Percentiles rank a stretch among this genome's conserved stretches.
phyloP scores from a whole-genome alignment of 1,140 invertebrate genomes.

The Lordiphosa clarofinis region DNA sequence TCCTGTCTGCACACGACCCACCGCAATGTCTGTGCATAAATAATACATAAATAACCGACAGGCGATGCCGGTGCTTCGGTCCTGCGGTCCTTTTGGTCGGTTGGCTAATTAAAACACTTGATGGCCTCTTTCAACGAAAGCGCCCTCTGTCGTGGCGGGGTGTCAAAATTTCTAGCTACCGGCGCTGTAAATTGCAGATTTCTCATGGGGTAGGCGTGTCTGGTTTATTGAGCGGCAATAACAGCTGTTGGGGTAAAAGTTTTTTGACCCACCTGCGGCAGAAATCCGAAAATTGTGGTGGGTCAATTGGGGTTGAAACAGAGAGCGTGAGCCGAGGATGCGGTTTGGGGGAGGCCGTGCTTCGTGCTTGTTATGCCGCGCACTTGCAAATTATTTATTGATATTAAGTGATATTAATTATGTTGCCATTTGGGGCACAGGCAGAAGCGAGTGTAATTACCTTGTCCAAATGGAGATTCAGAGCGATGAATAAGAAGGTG shows the following conservation, averaged over 20 bases:
- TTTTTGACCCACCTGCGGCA: background rate
- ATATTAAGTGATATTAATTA: slow-evolving; percentile 72
- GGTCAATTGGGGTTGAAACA: slow-evolving; percentile 8
- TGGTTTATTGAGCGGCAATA: slow-evolving; percentile 37
- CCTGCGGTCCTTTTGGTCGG: slow-evolving; percentile 13
- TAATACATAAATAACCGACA: slow-evolving; percentile 72
- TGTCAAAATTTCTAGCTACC: slow-evolving; percentile 39
- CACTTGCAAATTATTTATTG: slow-evolving; percentile 62
- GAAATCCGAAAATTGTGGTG: slow-evolving; percentile 3
- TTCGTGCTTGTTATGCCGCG: slow-evolving; percentile 18
- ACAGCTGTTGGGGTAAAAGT: slow-evolving; percentile 30
- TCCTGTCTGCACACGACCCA: slow-evolving; percentile 13
- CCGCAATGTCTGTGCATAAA: slow-evolving; percentile 70
- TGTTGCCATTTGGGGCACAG: slow-evolving; percentile 40
- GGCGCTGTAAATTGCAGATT: slow-evolving; percentile 58
- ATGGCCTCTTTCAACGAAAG: slow-evolving; percentile 50
- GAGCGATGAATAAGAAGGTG: no score
- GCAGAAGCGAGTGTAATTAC: slow-evolving; percentile 6
- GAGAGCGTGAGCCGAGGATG: background rate
- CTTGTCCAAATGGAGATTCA: background rate
- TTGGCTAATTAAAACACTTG: slow-evolving; percentile 70
- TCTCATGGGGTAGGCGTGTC: slow-evolving; percentile 34
- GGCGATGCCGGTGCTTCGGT: slow-evolving; percentile 31
- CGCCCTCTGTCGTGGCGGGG: slow-evolving; percentile 18
- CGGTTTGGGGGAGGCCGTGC: background rate